Evolutionary conservation across 2,113 vertebrate species (phyloP).

Genomic region (Zingel zingel): DNA sequence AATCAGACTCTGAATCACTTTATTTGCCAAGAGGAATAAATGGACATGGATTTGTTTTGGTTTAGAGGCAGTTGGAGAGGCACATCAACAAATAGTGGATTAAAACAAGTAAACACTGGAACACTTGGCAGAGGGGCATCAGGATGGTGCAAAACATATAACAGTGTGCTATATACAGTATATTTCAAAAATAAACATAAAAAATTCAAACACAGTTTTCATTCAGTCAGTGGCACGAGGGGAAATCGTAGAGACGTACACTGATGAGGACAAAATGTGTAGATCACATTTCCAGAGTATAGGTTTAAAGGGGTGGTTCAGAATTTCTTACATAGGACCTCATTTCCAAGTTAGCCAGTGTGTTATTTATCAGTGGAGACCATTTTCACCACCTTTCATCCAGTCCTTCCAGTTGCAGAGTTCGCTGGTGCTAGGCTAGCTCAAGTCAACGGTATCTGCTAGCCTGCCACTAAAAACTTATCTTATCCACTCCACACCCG

Average conservation of each 20-base stretch:
- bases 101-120: conserved; percentile 29
- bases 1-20: conserved; percentile 42
- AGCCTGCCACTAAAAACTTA: no score
- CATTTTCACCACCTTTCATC: no score
- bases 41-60: conserved; percentile 40
- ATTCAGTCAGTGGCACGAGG: not conserved
- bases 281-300: not conserved
- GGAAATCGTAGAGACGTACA: not conserved
- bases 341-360: no score
- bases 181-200: not conserved
- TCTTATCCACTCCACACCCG: no score
- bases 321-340: no score
- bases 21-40: conserved; percentile 56
- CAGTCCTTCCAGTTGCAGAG: no score
- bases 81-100: conserved; percentile 40
- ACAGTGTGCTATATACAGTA: not conserved
- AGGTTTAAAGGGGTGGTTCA: no score
- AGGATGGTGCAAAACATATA: not conserved
- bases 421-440: no score
- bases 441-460: no score
- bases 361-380: no score
- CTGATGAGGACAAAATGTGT: not conserved
- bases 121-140: conserved; percentile 16
- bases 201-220: conserved; percentile 18
- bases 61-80: not conserved